phyloP scores from a whole-genome alignment of 2,888 invertebrate species.

The Nysson spinosus region DNA sequence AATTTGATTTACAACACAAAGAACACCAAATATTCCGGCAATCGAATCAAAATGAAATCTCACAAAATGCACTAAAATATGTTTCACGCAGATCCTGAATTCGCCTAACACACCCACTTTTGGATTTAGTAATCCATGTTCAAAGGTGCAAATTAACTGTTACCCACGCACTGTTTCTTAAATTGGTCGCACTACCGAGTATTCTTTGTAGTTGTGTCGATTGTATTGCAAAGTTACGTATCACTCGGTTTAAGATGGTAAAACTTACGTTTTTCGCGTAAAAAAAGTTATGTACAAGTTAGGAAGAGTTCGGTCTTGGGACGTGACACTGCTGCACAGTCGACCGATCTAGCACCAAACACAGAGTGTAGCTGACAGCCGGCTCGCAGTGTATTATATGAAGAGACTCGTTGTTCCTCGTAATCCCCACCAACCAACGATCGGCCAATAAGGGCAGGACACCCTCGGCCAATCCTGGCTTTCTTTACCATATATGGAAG shows the following conservation, averaged over 20 bases:
- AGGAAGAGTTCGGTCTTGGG: conserved; percentile 55
- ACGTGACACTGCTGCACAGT: conserved; percentile 64
- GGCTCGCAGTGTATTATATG: conserved; percentile 74
- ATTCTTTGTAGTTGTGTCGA: background rate
- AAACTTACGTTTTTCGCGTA: conserved; percentile 64
- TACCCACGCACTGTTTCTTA: conserved; percentile 48
- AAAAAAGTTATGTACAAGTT: conserved; percentile 72
- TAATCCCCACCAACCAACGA: conserved; percentile 57
- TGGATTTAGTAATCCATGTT: conserved; percentile 31
- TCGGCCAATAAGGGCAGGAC: conserved; percentile 74
- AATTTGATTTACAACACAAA: background rate
- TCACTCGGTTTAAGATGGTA: background rate
- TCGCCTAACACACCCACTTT: conserved; percentile 44
- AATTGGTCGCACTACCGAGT: conserved; percentile 22
- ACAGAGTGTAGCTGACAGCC: conserved; percentile 72
- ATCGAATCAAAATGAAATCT: background rate
- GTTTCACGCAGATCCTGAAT: conserved; percentile 22
- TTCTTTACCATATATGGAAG: conserved; percentile 90
- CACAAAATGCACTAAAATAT: conserved; percentile 40
- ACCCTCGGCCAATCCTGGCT: conserved; percentile 82
- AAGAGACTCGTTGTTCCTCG: conserved; percentile 65
- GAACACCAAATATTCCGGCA: background rate
- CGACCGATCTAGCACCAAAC: conserved; percentile 71
- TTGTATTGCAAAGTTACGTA: conserved; percentile 22
- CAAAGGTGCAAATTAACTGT: conserved; percentile 18